Base-by-base conservation (phyloP, 1,140 invertebrate genomes). In the Drosophila erecta region DNA sequence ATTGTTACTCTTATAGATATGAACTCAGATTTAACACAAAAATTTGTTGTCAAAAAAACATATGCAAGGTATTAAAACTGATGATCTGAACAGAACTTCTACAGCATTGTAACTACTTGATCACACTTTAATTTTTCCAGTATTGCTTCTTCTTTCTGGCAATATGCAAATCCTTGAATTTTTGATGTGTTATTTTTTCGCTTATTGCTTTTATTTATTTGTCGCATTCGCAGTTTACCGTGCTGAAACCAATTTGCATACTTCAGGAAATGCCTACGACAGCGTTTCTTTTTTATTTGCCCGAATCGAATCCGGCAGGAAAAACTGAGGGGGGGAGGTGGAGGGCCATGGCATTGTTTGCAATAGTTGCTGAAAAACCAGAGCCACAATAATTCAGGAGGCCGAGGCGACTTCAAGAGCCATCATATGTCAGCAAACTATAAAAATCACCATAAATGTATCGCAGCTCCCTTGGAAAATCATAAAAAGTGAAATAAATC, bases 191-290 rank as follows among this genome's bases (percentile, higher is more conserved):
- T 78, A 67, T 35, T 58, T 54, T 80, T 35, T 30, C 56, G 33
- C 35, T 70, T 47, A 56, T 69, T 69, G 66, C 46, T 70, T 61
- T 69, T 66, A 53, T 62, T 57, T 70, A 33, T 66, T 69, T 84
- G 53, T 61, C 71, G 44, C 66, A 76, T 81, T 67, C 81, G 72
- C 81, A 77, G 67, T 74, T 86, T 67, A 59, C 60, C 59, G 60
- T 58, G 62, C 59, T 72, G 72, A 76, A 86, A 87, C 83, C 83
- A 83, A 83, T 86, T 86, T 86, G 76, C 83, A 86, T 86, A 86
- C 59, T 87, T 70, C 79, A 76, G 66, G 70, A 76, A 87, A 81
- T 73, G 83, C 83, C 83, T 87, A 83, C 71, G 78, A 81, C 64
- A 78, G 81, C 81, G 57, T 60, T 81, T 75, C 67, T 70, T 77